Evolutionary conservation across 2,888 invertebrate species (phyloP), one percentile per base, ranked within the genome.

Genomic region (Axea sp.): DNA sequence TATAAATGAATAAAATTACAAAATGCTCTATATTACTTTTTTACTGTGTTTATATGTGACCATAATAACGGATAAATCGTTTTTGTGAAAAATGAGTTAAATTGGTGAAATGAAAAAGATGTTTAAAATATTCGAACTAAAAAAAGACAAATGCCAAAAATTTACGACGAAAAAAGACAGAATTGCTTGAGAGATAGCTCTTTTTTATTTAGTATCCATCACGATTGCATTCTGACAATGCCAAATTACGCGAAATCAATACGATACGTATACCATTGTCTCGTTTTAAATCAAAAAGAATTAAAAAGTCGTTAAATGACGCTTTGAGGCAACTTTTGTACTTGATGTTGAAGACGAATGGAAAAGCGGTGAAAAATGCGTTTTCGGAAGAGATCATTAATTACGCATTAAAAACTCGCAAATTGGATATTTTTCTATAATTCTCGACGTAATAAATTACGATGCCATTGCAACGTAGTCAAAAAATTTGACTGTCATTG

Each of bases 191-290:
- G 62, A 51, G 64, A 51, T 51, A 33, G 17, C 8, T 15, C 8
- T 31, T 64, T 64, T 53, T 64, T 64, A 45, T 53, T 43, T 45
- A 26, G 19, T n/a, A 51, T 64, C 33, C 43, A 33, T 45, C 43
- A 64, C 43, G 11, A 26, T 64, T 14, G 43, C 43, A n/a, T 64
- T 28, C 64, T 43, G 35, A 53, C 53, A 45, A 65, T 65, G 35
- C 53, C 19, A 53, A 64, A 64, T 53, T 53, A 53, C 35, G 35
- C 45, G 55, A 65, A 65, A 65, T 65, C 65, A 24, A 65, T 65
- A 65, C 65, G 65, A 51, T 51, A 62, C 33, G 41, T 55, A 31
- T 53, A 22, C 26, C 45, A 53, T 53, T 65, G 53, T 65, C 35
- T 39, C 14, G 35, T 31, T 14, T 22, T 37, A 30, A 62, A 39